Conservation (phyloP, 2,888 invertebrate species). For the Euspilapteryx auroguttella region DNA sequence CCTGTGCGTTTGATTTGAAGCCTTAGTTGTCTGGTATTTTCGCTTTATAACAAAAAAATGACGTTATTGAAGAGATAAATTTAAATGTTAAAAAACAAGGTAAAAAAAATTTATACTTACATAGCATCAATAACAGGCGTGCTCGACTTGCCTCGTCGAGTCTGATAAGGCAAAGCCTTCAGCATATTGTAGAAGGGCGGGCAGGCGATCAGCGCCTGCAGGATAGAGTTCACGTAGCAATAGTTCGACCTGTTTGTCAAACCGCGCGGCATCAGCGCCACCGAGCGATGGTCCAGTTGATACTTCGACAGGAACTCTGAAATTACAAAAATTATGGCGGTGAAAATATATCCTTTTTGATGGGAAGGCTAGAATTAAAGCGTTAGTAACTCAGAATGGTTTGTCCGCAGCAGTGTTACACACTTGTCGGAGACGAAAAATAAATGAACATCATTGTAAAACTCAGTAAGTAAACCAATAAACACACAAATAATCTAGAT, state of each 20-base stretch:
- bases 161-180: constrained; percentile 72
- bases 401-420: no score
- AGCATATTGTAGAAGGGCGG: constrained; percentile 94
- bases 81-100: background rate
- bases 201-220: constrained; percentile 92
- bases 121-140: constrained; percentile 91
- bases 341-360: background rate
- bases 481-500: no score
- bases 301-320: constrained; percentile 76
- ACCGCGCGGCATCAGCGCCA: constrained; percentile 85
- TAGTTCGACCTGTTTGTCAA: constrained; percentile 93
- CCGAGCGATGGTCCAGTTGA: constrained; percentile 75
- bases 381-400: no score
- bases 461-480: no score
- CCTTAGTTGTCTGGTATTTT: no score
- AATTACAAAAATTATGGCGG: constrained; percentile 19
- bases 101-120: constrained; percentile 60
- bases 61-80: no score
- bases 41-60: no score
- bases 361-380: background rate
- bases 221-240: constrained; percentile 94
- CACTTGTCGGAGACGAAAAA: no score
- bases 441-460: no score
- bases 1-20: no score
- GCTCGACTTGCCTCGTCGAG: constrained; percentile 60